Evolutionary conservation across 2,797 vertebrate species (phyloP).

Genomic region (Erethizon dorsatum): DNA sequence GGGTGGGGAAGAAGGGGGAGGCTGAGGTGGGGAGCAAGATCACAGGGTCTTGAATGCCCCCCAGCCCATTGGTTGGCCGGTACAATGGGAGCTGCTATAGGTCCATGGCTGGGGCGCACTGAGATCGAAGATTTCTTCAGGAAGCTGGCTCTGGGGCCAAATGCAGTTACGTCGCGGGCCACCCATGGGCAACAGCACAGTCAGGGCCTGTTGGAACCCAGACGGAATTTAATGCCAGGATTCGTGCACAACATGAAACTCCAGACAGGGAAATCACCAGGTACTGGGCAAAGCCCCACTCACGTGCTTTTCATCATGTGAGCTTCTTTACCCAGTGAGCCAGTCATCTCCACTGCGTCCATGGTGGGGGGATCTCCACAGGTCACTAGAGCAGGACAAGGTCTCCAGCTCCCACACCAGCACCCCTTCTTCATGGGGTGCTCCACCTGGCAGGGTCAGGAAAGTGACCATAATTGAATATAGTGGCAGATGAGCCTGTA

Average conservation of each 20-base stretch:
- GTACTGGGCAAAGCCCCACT: neutral
- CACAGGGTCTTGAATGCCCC: neutral
- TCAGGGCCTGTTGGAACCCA: slow-evolving; percentile 34
- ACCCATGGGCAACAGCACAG: neutral
- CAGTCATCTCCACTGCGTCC: neutral
- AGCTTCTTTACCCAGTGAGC: neutral
- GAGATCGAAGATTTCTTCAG: neutral
- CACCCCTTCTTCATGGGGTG: neutral
- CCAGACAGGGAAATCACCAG: slow-evolving; percentile 43
- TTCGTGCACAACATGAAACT: neutral
- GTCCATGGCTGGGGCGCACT: neutral
- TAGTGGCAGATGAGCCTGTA: too few relatives aligned
- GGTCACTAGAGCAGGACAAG: neutral
- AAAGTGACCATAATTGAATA: neutral
- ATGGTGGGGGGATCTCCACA: neutral
- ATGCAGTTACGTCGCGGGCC: neutral
- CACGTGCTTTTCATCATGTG: neutral
- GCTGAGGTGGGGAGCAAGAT: neutral
- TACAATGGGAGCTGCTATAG: neutral
- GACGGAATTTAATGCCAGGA: slow-evolving; percentile 25
- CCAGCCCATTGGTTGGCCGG: too few relatives aligned
- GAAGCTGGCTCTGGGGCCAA: neutral
- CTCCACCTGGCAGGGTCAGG: neutral
- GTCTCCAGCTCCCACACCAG: neutral
- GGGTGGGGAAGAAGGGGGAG: neutral